Percentiles rank a stretch among this genome's conserved stretches.
These are phyloP conservation scores for Mesorhabditis spiculigera DNA, from an alignment of 2,888 invertebrate species.

Conservation along the genomic window DNA sequence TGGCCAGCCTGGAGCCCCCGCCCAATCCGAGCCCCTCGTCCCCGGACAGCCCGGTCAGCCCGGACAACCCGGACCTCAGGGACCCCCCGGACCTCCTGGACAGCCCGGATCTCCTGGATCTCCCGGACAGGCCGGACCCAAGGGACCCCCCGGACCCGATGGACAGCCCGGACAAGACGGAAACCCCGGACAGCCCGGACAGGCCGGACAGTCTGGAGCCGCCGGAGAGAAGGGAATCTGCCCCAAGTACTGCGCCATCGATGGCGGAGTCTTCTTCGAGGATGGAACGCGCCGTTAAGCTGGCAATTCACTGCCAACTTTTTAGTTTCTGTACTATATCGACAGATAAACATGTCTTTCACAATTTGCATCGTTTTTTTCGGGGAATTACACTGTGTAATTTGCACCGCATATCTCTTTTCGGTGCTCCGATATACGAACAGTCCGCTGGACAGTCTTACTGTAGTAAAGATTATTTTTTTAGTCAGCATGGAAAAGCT, in stretches of 20 bases:
- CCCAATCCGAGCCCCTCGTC: constrained; percentile 19
- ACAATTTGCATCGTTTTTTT: too few species aligned
- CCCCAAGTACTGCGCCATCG: constrained; percentile 43
- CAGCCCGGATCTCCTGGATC: constrained; percentile 27
- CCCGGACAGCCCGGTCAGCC: constrained; percentile 36
- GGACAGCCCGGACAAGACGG: constrained; percentile 28
- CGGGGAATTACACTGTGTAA: too few species aligned
- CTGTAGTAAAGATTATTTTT: too few species aligned
- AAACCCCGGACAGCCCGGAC: constrained; percentile 31
- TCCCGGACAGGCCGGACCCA: constrained; percentile 28
- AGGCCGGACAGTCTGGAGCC: constrained; percentile 33
- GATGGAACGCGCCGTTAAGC: constrained; percentile 29
- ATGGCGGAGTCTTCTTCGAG: constrained; percentile 47
- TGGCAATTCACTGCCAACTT: too few species aligned
- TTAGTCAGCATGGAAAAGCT: too few species aligned
- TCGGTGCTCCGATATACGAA: too few species aligned
- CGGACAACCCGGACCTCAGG: constrained; percentile 32
- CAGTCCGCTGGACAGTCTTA: too few species aligned
- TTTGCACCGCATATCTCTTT: too few species aligned
- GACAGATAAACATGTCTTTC: too few species aligned
- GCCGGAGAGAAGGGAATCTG: constrained; percentile 39
- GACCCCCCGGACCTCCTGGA: constrained; percentile 33
- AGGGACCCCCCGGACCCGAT: constrained; percentile 28
- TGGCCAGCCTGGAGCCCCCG: constrained; percentile 31
- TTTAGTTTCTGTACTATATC: too few species aligned